These are phyloP conservation scores for Leucoraja ocellata DNA, from an alignment of 2,797 vertebrate genomes.

Conservation along the genomic window DNA sequence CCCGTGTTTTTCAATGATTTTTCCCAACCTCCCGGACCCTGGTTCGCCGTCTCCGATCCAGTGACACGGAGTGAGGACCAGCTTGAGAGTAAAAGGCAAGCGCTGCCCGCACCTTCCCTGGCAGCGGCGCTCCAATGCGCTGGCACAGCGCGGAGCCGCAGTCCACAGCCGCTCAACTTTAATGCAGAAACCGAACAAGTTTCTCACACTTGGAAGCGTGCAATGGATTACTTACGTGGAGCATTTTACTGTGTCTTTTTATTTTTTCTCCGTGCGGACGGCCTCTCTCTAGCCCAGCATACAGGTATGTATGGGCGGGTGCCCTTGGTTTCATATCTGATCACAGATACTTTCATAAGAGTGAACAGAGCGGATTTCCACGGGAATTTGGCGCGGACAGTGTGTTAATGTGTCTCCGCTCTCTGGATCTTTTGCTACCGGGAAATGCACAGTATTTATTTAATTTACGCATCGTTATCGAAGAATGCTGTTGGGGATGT, in stretches of 20 bases:
- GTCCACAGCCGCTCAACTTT: slow-evolving; percentile 69
- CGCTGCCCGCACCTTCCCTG: slow-evolving; percentile 42
- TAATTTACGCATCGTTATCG: background rate
- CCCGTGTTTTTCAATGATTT: slow-evolving; percentile 40
- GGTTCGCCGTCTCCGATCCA: slow-evolving; percentile 28
- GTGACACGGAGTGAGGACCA: slow-evolving; percentile 36
- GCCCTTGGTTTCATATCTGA: slow-evolving; percentile 43
- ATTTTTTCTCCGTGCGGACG: slow-evolving; percentile 65
- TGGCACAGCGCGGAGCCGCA: slow-evolving; percentile 66
- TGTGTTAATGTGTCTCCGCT: background rate
- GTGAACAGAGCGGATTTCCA: background rate
- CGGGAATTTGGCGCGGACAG: background rate
- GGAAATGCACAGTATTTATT: slow-evolving; percentile 37
- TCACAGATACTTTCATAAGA: slow-evolving; percentile 38
- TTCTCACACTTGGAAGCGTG: slow-evolving; percentile 72
- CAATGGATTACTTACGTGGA: slow-evolving; percentile 70
- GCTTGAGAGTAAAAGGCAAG: slow-evolving; percentile 41
- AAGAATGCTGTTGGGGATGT: background rate
- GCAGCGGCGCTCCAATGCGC: slow-evolving; percentile 59
- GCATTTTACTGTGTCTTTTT: slow-evolving; percentile 65
- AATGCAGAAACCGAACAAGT: slow-evolving; percentile 65
- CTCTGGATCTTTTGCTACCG: slow-evolving; percentile 34
- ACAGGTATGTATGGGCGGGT: slow-evolving; percentile 65
- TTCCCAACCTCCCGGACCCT: slow-evolving; percentile 24
- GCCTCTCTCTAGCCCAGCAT: slow-evolving; percentile 73